These are phyloP conservation scores for Chlorospingus semifuscus DNA, from an alignment of 2,797 vertebrate species.

Conservation along the genomic window DNA sequence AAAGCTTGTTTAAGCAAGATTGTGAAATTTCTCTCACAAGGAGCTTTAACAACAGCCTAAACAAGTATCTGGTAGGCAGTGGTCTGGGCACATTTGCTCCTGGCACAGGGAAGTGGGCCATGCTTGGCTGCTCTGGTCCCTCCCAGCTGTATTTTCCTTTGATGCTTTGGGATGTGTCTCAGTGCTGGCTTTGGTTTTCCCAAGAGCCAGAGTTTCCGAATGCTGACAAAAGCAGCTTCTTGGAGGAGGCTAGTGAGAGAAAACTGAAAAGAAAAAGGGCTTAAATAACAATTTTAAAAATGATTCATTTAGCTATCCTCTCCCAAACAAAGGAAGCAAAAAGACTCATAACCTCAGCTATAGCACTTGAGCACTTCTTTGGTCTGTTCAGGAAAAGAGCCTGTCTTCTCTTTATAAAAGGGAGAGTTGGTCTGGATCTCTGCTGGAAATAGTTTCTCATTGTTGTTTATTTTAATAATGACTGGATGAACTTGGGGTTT, in stretches of 20 bases:
- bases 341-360: not conserved
- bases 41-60: constrained; percentile 41
- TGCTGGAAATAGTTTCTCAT: not conserved
- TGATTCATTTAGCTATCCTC: not conserved
- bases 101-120: not conserved
- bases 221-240: constrained; percentile 59
- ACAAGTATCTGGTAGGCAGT: constrained; percentile 10
- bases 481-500: not conserved
- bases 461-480: not conserved
- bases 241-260: constrained; percentile 15
- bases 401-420: not conserved
- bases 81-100: not conserved
- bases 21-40: constrained; percentile 50
- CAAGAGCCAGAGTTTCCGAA: constrained; percentile 48
- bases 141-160: constrained; percentile 53
- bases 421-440: not conserved
- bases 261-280: not conserved
- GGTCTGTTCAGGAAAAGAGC: not conserved
- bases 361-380: not conserved
- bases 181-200: constrained; percentile 28
- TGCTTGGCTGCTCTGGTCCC: constrained; percentile 1
- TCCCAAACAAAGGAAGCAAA: not conserved
- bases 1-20: constrained; percentile 45
- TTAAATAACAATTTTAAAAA: not conserved
- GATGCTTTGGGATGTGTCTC: constrained; percentile 59